Evolutionary conservation across 2,113 vertebrate genomes (phyloP), one percentile per base, ranked within the genome.

Genomic region (Epinephelus cyanopodus): DNA sequence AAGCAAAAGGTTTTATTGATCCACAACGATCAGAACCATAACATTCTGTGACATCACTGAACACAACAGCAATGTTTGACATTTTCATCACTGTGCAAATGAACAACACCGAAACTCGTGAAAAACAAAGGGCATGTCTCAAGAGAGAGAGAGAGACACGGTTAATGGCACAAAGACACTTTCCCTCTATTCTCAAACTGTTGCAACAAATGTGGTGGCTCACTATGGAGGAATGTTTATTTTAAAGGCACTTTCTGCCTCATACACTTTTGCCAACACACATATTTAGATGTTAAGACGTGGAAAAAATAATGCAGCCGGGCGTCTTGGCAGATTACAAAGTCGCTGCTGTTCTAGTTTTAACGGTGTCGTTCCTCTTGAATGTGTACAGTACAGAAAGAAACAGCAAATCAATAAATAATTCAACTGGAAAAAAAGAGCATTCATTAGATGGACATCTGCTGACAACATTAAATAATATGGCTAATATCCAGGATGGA

Each of bases 181-280:
- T 64, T 70, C 13, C 70, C 13, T 72, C 52, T 33, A 37, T 69
- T 58, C 53, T 77, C 76, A 78, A 78, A 71, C 74, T 54, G 63
- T 89, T 71, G 78, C 61, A 81, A 89, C 77, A 69, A 81, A 92
- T 72, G 61, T 64, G 65, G 82, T 70, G 87, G 73, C 87, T 83
- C 79, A 88, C 88, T 39, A 84, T 72, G 85, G 82, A 91, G 93
- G 94, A 95, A 94, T 94, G 90, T 93, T 92, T 83, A 62, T 88
- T 74, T 90, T 75, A 89, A 93, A 93, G 92, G 94, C 94, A 94
- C 92, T 94, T 94, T 93, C 84, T 93, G 94, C 94, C 94, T 93
- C 83, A 37, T 87, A 92, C 85, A 85, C 67, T 42, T 76, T 68
- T 79, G 81, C 86, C 79, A 80, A 90, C 89, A 84, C 74, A 85